Percentiles rank a stretch among this genome's conserved stretches.
These are phyloP conservation scores for Sapajus apella DNA, from an alignment of 2,113 vertebrate genomes.

Conservation along the genomic window DNA sequence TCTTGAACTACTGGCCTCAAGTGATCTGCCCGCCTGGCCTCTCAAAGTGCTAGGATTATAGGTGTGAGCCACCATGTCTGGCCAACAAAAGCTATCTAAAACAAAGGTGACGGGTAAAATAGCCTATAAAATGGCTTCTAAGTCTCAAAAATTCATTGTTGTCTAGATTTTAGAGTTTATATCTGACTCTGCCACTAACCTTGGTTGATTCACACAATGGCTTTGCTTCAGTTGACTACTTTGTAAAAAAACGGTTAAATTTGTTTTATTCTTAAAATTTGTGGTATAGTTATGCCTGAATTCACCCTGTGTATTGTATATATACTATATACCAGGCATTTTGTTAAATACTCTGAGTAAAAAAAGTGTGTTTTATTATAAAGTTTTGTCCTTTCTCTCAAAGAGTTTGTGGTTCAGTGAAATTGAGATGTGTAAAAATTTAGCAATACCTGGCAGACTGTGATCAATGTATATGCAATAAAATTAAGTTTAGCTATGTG, in stretches of 20 bases:
- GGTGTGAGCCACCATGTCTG: too few species aligned
- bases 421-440: background rate
- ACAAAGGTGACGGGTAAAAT: background rate
- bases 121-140: background rate
- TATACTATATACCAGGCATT: background rate
- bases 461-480: background rate
- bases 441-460: background rate
- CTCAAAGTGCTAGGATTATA: too few species aligned
- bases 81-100: background rate
- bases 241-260: background rate
- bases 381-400: background rate
- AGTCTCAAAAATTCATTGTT: background rate
- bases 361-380: conserved; percentile 18
- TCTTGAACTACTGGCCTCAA: too few species aligned
- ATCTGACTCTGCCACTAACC: background rate
- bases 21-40: too few species aligned
- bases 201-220: background rate
- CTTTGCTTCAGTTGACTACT: background rate
- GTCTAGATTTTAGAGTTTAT: conserved; percentile 28
- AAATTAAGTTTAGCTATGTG: conserved; percentile 7
- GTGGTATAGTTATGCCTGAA: background rate
- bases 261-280: conserved; percentile 44
- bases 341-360: conserved; percentile 2
- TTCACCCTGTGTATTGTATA: background rate
- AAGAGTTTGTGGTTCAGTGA: conserved; percentile 6